Evolutionary conservation across 2,113 vertebrate genomes (phyloP), one percentile per base, ranked within the genome.

Genomic region (Ailuropoda melanoleuca): DNA sequence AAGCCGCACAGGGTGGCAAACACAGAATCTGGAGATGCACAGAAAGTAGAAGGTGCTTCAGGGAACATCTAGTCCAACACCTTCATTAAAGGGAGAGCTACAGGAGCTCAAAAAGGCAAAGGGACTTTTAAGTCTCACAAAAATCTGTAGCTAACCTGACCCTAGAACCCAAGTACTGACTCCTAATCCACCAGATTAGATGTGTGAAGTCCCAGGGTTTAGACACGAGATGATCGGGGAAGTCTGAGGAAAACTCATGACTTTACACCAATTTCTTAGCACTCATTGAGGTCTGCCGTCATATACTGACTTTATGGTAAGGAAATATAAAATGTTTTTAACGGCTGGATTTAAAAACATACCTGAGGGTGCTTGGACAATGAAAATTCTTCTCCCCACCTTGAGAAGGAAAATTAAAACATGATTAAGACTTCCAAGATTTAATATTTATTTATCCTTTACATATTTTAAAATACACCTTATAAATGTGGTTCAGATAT

Each of bases 331-430:
- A 92, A 92, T 68, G 26, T 58, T 95, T 74, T 87, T 39, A 80
- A 83, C 26, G 55, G 46, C 15, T 88, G 15, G 84, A 78, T 4
- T 62, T 78, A 81, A 84, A 93, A 80, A 94, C 98, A 77, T 99
- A 99, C 99, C 99, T 99, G 99, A 62, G 99, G 99, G 96, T 99
- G 99, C 97, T 99, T 99, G 8, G 24, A 82, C 83, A 99, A 96
- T 81, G 99, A 99, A 98, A 99, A 99, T 95, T 99, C 99, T 97
- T 99, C 99, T 84, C 99, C 99, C 99, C 99, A 99, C 78, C 99
- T 99, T 97, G 53, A 78, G 62, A 98, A 98, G 85, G 46, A 97
- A 31, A 93, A 97, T 70, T n/a, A 80, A 87, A 93, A 50, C n/a
- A 86, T 78, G n/a, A 77, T 96, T 95, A 90, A 96, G 17, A 97